Evolutionary conservation across 2,888 invertebrate species (phyloP).

Genomic region (Tetramorium bicarinatum): DNA sequence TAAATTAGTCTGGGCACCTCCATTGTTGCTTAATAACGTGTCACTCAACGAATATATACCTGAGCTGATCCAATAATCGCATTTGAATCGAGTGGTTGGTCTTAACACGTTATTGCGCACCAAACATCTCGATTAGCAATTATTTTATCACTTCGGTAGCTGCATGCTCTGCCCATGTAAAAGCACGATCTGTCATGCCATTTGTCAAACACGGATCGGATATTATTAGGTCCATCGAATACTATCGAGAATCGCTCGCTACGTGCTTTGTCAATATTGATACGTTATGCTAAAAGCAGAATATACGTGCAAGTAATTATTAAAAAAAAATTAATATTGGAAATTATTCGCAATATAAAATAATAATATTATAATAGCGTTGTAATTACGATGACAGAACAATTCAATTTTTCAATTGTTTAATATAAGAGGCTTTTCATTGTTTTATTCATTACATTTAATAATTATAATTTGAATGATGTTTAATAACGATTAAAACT

Average conservation of each 20-base stretch:
- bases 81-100: slow-evolving; percentile 55
- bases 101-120: slow-evolving; percentile 52
- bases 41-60: slow-evolving; percentile 53
- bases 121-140: slow-evolving; percentile 57
- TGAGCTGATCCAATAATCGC: slow-evolving; percentile 52
- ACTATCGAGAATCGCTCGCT: not conserved
- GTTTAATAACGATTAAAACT: not conserved
- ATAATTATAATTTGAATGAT: not conserved
- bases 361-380: not conserved
- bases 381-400: not conserved
- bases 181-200: slow-evolving; percentile 24
- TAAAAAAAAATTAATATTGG: not conserved
- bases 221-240: not conserved
- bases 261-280: not conserved
- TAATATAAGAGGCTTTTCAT: no score
- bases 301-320: not conserved
- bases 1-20: slow-evolving; percentile 49
- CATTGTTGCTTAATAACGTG: slow-evolving; percentile 59
- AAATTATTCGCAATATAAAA: not conserved
- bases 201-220: slow-evolving; percentile 24
- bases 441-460: not conserved
- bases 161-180: not conserved
- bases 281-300: not conserved
- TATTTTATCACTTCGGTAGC: slow-evolving; percentile 45
- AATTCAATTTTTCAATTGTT: not conserved